Conservation (phyloP, 2,797 vertebrate species). For the Eremophila alpestris region DNA sequence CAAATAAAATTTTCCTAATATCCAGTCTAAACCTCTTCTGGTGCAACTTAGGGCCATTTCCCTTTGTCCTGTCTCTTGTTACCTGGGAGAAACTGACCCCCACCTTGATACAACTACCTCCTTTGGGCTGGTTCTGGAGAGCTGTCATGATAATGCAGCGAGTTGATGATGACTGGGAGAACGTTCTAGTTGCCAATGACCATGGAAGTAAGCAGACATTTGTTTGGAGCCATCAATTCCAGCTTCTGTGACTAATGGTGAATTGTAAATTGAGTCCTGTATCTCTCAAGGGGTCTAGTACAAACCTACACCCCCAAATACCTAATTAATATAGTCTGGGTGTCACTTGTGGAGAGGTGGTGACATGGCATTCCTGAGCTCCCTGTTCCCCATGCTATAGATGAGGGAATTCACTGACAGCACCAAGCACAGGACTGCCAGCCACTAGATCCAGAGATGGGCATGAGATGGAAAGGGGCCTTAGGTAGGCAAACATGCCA, state of each 20-base stretch:
- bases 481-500: neutral
- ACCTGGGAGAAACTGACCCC: neutral
- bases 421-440: neutral
- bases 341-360: neutral
- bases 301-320: neutral
- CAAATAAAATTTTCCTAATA: neutral
- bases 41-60: neutral
- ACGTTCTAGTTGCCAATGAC: neutral
- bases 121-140: neutral
- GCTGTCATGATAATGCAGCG: neutral
- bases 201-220: neutral
- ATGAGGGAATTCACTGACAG: neutral
- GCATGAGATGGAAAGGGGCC: neutral
- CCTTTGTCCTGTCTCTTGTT: neutral
- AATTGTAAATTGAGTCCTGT: neutral
- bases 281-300: neutral
- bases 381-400: neutral
- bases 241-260: neutral
- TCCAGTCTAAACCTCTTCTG: neutral
- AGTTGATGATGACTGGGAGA: neutral
- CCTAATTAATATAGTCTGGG: neutral
- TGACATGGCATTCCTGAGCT: neutral
- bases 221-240: neutral
- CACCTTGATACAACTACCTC: neutral
- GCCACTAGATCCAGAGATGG: neutral